phyloP scores from a whole-genome alignment of 30 jellyfish, hydroid and myxozoan species.

The Clytia hemisphaerica region DNA sequence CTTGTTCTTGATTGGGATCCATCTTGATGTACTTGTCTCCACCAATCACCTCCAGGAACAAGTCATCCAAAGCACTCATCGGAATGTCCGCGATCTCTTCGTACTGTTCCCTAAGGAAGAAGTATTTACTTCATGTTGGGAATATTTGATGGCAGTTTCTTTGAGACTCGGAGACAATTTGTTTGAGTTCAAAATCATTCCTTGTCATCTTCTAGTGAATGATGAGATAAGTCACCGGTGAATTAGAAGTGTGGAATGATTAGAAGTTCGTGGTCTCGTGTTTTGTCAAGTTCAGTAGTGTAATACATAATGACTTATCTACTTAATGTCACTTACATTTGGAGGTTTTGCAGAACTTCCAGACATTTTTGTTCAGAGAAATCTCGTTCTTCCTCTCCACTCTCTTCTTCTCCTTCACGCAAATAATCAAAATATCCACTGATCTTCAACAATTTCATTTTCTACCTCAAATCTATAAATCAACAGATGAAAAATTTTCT shows the following conservation, averaged over 20 bases:
- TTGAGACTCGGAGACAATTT: no score
- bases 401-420: slow-evolving; percentile 1
- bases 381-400: background rate
- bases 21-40: background rate
- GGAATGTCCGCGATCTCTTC: slow-evolving; percentile 11
- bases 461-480: no score
- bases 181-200: no score
- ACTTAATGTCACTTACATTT: no score
- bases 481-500: no score
- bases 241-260: no score
- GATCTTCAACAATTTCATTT: no score
- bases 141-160: slow-evolving; percentile 15
- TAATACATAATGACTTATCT: background rate
- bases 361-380: no score
- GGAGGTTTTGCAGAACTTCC: background rate
- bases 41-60: background rate
- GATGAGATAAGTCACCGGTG: no score
- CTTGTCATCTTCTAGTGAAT: no score
- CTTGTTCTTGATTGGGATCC: slow-evolving; percentile 27
- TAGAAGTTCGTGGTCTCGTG: no score
- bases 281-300: background rate
- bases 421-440: slow-evolving; percentile 7
- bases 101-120: slow-evolving; percentile 1
- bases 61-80: background rate
- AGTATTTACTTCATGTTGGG: background rate